Conservation (phyloP, 2,113 vertebrate genomes). For the Oreotrochilus melanogaster region DNA sequence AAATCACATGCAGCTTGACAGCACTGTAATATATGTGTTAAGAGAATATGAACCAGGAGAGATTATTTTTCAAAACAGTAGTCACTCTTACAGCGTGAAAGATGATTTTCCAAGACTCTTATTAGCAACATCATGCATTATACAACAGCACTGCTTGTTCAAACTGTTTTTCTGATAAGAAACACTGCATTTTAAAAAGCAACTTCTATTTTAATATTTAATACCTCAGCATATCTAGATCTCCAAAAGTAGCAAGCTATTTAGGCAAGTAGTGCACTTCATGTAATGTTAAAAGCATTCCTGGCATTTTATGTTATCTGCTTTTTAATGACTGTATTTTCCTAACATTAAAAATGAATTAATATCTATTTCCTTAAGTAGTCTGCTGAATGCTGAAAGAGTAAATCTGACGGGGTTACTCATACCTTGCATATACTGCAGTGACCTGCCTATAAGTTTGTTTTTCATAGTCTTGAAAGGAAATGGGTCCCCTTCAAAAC, state of each 20-base stretch:
- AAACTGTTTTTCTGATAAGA: constrained; percentile 80
- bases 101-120: constrained; percentile 76
- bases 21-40: constrained; percentile 6
- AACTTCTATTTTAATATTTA: constrained; percentile 85
- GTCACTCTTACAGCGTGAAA: constrained; percentile 67
- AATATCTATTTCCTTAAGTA: constrained; percentile 81
- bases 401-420: constrained; percentile 75
- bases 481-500: constrained; percentile 39
- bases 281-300: constrained; percentile 84
- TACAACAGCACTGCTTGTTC: constrained; percentile 78
- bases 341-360: constrained; percentile 88
- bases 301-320: constrained; percentile 84
- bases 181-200: constrained; percentile 82
- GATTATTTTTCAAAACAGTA: constrained; percentile 47
- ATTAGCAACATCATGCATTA: constrained; percentile 82
- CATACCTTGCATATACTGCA: constrained; percentile 48
- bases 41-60: constrained; percentile 41
- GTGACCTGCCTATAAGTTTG: constrained; percentile 40
- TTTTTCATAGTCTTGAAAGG: constrained; percentile 51
- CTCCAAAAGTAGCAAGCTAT: constrained; percentile 81
- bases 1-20: not conserved
- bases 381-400: constrained; percentile 73
- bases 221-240: constrained; percentile 78
- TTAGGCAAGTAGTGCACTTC: constrained; percentile 80
- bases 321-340: constrained; percentile 85